Evolutionary conservation across 2,888 invertebrate genomes (phyloP), one percentile per base, ranked within the genome.

Genomic region (Neuroscelio doddi): DNA sequence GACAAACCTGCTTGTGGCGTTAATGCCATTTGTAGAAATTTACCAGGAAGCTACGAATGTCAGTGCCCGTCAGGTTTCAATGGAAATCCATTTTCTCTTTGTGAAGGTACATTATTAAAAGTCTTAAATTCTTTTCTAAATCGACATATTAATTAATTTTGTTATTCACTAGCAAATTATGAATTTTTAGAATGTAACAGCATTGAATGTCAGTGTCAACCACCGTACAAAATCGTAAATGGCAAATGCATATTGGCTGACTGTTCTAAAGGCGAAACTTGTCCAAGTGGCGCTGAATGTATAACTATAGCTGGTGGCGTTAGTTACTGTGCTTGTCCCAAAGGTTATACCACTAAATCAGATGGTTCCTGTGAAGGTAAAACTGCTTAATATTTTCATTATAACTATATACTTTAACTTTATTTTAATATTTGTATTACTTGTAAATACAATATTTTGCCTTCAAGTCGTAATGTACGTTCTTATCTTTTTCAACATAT

Each of bases 41-140:
- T 96, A 46, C 96, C 96, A 0, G 96, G 96, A 41, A 95, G 95
- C 79, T 97, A 96, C 80, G 95, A 95, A 85, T 97, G 96, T 75
- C 93, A 93, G 77, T 97, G 96, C 77, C 93, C 95, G 0, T 87
- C 90, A 21, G 95, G 94, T 26, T 95, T 93, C 80, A 93, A 93
- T 78, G 96, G 96, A 38, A 96, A 96, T 85, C 95, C 96, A 0
- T 96, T 95, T 80, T 89, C 92, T 10, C 87, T 92, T 70, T 96
- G 96, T 80, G 93, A 94, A 86, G 86, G 87, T 88, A 80, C 61
- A 46, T 32, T 45, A 7, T 7, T 30, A n/a, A n/a, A n/a, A n/a
- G n/a, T n/a, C n/a, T n/a, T n/a, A n/a, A n/a, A n/a, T n/a, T n/a
- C n/a, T n/a, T 14, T 29, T 24, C 12, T n/a, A 1, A 46, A 1